phyloP scores from a whole-genome alignment of 2,797 vertebrate genomes.

The Eospalax fontanierii region DNA sequence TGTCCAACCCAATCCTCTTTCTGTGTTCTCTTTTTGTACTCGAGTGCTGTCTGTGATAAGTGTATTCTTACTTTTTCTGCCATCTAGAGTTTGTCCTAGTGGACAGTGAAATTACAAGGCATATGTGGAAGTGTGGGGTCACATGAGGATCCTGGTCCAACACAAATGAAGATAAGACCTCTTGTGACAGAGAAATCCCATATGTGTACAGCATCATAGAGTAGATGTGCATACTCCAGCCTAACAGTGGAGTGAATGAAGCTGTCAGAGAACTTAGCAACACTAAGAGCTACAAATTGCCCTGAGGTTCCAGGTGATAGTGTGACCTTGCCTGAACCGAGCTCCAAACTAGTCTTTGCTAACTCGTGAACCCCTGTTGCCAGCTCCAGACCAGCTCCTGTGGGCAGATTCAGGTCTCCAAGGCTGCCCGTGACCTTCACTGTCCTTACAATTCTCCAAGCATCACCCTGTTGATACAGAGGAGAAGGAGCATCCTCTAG shows the following conservation, averaged over 20 bases:
- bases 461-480: too few relatives aligned
- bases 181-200: too few relatives aligned
- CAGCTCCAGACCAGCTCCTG: background rate
- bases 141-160: background rate
- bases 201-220: too few relatives aligned
- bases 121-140: too few relatives aligned
- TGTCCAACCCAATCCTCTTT: background rate
- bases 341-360: background rate
- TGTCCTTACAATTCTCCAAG: too few relatives aligned
- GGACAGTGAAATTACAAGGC: too few relatives aligned
- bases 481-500: too few relatives aligned
- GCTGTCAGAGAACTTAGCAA: background rate
- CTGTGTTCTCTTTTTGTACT: background rate
- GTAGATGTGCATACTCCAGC: too few relatives aligned
- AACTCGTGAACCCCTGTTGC: too few relatives aligned
- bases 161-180: background rate
- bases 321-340: background rate
- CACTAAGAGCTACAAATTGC: too few relatives aligned
- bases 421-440: background rate
- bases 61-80: too few relatives aligned
- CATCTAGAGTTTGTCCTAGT: background rate
- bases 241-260: background rate
- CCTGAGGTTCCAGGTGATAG: too few relatives aligned
- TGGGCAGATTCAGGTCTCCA: background rate
- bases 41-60: background rate